Evolutionary conservation across 2,797 vertebrate genomes (phyloP).

Genomic region (Chiropotes sagulatus): DNA sequence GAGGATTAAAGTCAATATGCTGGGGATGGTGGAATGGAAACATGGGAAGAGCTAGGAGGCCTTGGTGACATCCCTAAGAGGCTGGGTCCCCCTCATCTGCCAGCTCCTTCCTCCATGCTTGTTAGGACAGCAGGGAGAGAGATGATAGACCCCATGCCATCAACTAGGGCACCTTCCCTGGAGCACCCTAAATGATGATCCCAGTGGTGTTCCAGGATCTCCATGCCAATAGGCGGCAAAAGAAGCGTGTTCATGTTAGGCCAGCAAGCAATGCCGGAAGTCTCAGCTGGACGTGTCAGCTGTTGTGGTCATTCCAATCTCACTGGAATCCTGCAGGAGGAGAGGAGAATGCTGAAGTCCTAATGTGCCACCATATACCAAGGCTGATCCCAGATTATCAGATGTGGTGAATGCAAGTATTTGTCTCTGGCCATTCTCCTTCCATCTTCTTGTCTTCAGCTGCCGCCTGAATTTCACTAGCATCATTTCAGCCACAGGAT

Average conservation of each 20-base stretch:
- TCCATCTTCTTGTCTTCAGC: constrained; percentile 30
- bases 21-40: too few relatives aligned
- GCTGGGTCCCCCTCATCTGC: too few relatives aligned
- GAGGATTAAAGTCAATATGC: too few relatives aligned
- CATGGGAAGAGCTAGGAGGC: too few relatives aligned
- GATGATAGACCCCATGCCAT: background rate
- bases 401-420: background rate
- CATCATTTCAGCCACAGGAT: background rate
- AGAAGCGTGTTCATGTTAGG: background rate
- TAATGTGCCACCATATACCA: background rate
- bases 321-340: background rate
- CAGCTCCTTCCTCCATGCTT: background rate
- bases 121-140: background rate
- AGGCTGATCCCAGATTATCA: background rate
- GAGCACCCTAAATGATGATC: background rate
- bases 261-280: background rate
- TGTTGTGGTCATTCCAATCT: background rate
- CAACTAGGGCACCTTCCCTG: background rate
- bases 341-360: background rate
- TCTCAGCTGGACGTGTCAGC: constrained; percentile 30
- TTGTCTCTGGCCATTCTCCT: background rate
- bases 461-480: constrained; percentile 47
- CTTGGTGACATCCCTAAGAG: too few relatives aligned
- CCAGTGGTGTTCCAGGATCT: background rate
- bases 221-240: background rate